Conservation (phyloP, 1,140 invertebrate species). For the Drosophila nigromelanica region DNA sequence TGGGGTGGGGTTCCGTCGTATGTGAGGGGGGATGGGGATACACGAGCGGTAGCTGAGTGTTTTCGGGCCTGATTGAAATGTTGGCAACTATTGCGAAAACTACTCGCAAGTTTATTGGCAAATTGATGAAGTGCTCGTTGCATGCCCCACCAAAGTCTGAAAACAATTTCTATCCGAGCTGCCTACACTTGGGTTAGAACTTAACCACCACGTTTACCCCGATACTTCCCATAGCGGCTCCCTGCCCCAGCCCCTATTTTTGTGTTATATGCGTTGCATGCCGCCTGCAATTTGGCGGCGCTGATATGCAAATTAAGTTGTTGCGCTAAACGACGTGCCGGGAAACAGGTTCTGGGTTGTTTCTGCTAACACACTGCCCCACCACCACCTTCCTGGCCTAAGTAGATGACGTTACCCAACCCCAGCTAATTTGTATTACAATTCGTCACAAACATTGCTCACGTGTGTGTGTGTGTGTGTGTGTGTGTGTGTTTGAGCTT, state of each 20-base stretch:
- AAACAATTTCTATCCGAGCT: constrained; percentile 70
- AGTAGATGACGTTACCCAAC: constrained; percentile 9
- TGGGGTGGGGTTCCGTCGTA: neutral
- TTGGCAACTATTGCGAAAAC: constrained; percentile 80
- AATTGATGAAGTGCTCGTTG: constrained; percentile 75
- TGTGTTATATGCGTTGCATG: constrained; percentile 59
- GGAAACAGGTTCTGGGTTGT: constrained; percentile 63
- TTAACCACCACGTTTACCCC: neutral
- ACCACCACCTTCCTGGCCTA: neutral
- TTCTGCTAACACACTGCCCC: neutral
- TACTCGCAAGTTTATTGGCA: constrained; percentile 79
- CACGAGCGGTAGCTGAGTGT: constrained; percentile 42
- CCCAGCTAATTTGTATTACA: constrained; percentile 74
- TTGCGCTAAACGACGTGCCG: constrained; percentile 81
- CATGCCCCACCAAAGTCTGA: constrained; percentile 57
- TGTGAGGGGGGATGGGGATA: neutral
- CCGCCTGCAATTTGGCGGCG: constrained; percentile 77
- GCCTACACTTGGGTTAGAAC: constrained; percentile 44
- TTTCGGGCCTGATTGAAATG: constrained; percentile 76
- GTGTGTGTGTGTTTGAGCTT: constrained; percentile 19
- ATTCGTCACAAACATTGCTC: constrained; percentile 64
- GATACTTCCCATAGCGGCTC: neutral
- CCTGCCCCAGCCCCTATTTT: neutral
- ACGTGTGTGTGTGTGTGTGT: constrained; percentile 12
- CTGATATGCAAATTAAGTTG: constrained; percentile 82